Evolutionary conservation across 2,888 invertebrate genomes (phyloP).

Genomic region (Rhaphigaster nebulosa): DNA sequence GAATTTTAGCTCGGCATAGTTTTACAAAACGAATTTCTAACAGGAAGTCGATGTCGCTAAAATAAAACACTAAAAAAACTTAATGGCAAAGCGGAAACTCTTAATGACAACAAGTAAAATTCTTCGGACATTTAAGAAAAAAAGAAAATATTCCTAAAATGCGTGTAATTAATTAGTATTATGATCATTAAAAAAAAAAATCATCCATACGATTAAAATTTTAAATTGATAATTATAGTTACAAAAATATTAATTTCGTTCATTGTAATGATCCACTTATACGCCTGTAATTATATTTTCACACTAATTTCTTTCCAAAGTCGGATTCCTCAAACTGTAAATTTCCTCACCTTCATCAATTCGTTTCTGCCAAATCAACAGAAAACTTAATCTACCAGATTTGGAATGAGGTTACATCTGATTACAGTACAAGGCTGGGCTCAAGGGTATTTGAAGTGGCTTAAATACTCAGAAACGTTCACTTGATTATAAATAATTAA

Average conservation of each 20-base stretch:
- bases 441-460: slow-evolving; percentile 9
- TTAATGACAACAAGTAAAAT: no score
- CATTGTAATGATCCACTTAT: no score
- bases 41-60: no score
- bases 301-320: not conserved
- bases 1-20: not conserved
- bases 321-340: not conserved
- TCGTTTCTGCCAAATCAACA: slow-evolving; percentile 29
- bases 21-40: not conserved
- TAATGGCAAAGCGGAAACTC: no score
- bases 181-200: no score
- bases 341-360: not conserved
- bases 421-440: not conserved
- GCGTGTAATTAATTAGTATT: no score
- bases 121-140: no score
- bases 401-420: slow-evolving; percentile 35
- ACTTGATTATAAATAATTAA: not conserved
- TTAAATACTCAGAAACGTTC: not conserved
- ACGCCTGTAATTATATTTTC: not conserved
- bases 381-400: not conserved
- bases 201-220: no score
- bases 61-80: no score
- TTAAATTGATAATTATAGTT: no score
- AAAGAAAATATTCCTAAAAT: no score
- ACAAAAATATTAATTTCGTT: no score